Conservation (phyloP, 2,888 invertebrate species). For the Nemapogon koenigi region DNA sequence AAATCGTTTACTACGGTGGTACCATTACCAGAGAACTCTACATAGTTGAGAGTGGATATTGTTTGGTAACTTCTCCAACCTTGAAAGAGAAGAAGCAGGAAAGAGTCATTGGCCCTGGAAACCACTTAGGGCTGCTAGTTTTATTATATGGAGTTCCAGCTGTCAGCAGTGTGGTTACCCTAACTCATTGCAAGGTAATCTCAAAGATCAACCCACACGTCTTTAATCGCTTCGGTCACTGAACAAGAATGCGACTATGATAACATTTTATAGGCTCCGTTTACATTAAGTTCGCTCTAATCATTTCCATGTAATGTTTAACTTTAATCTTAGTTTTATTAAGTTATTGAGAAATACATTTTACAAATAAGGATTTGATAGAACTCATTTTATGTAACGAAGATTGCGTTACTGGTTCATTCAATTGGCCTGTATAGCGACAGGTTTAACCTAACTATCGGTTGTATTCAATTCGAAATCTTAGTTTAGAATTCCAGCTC, state of each 20-base stretch:
- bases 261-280: neutral
- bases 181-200: constrained; percentile 58
- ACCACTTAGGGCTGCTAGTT: constrained; percentile 50
- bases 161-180: constrained; percentile 47
- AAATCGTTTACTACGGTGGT: constrained; percentile 59
- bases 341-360: too few relatives aligned
- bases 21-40: constrained; percentile 57
- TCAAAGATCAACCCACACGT: too few relatives aligned
- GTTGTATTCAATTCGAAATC: too few relatives aligned
- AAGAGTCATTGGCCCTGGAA: constrained; percentile 47
- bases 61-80: constrained; percentile 39
- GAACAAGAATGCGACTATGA: neutral
- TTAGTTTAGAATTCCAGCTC: constrained; percentile 10
- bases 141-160: constrained; percentile 55
- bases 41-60: constrained; percentile 58
- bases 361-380: too few relatives aligned
- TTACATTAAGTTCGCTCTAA: neutral
- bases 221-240: too few relatives aligned
- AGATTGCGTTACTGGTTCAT: too few relatives aligned
- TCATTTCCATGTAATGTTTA: neutral
- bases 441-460: too few relatives aligned
- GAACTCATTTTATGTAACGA: too few relatives aligned
- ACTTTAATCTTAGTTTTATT: too few relatives aligned
- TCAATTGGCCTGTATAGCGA: too few relatives aligned
- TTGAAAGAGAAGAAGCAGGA: constrained; percentile 34